Percentiles rank a stretch among this genome's conserved stretches.
Evolutionary conservation across 2,797 vertebrate genomes (phyloP).

Genomic region (Cephalopachus bancanus): DNA sequence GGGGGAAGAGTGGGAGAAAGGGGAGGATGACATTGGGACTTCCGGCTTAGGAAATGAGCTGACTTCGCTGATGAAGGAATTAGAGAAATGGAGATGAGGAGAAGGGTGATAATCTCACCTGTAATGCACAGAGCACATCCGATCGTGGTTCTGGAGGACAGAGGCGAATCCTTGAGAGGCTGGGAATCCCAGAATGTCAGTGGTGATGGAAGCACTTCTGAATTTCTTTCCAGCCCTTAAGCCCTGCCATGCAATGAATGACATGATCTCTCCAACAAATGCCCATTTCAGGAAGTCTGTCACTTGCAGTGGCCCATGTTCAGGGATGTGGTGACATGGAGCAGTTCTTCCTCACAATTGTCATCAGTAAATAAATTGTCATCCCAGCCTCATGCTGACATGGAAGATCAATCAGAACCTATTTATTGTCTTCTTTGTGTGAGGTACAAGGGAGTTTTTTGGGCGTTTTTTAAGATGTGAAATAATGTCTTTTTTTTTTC

Average conservation of each 20-base stretch:
- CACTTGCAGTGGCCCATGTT: neutral
- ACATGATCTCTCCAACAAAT: neutral
- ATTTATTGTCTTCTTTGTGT: neutral
- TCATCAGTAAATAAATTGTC: neutral
- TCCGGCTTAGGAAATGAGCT: neutral
- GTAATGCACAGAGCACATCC: no score
- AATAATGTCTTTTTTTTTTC: constrained; percentile 17
- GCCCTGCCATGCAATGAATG: neutral
- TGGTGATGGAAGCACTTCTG: neutral
- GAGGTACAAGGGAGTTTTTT: neutral
- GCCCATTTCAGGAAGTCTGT: constrained; percentile 12
- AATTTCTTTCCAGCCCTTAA: constrained; percentile 32
- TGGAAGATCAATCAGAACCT: neutral
- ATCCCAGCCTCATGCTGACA: neutral
- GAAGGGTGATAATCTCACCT: no score
- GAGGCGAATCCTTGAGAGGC: neutral
- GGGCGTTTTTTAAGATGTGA: neutral
- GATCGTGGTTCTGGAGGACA: neutral
- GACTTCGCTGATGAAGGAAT: neutral
- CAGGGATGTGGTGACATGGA: neutral
- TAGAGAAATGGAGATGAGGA: neutral
- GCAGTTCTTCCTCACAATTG: neutral
- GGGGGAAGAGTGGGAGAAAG: neutral
- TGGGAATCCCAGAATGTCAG: neutral
- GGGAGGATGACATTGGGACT: neutral